Conservation (phyloP, 2,888 invertebrate species). For the Lochmaea capreae region DNA sequence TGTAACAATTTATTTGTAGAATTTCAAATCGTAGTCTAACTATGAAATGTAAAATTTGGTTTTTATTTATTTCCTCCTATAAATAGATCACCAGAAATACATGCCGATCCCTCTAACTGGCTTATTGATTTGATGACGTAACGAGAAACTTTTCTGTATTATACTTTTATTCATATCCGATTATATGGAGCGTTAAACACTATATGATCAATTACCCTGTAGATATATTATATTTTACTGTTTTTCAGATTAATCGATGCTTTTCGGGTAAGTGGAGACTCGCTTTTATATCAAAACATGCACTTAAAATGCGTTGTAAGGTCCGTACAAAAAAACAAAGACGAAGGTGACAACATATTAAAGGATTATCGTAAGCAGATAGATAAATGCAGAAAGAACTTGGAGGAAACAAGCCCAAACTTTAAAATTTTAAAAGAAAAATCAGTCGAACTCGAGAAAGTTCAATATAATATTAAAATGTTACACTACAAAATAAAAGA, state of each 20-base stretch:
- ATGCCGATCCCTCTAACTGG: too few species aligned
- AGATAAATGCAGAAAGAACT: conserved; percentile 29
- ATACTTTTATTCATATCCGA: too few species aligned
- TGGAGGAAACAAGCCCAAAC: conserved; percentile 33
- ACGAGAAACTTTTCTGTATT: too few species aligned
- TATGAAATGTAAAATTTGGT: too few species aligned
- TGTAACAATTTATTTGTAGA: too few species aligned
- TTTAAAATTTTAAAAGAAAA: conserved; percentile 37
- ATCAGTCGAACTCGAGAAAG: conserved; percentile 27
- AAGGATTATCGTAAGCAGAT: conserved; percentile 25
- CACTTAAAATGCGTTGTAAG: conserved; percentile 31
- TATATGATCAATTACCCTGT: too few species aligned
- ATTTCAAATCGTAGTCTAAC: too few species aligned
- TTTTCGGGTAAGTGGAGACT: conserved; percentile 28
- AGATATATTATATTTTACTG: neutral
- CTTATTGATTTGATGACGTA: too few species aligned
- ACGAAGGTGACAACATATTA: conserved; percentile 25
- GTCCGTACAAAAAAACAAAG: conserved; percentile 26
- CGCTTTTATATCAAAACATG: conserved; percentile 27
- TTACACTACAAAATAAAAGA: conserved; percentile 30
- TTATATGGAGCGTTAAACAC: too few species aligned
- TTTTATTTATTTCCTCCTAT: too few species aligned
- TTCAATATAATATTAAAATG: conserved; percentile 29
- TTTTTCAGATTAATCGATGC: conserved; percentile 31
- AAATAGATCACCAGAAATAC: too few species aligned